Percentiles rank a stretch among this genome's conserved stretches.
phyloP scores from a whole-genome alignment of 2,113 vertebrate genomes.

The Myotis brandtii region DNA sequence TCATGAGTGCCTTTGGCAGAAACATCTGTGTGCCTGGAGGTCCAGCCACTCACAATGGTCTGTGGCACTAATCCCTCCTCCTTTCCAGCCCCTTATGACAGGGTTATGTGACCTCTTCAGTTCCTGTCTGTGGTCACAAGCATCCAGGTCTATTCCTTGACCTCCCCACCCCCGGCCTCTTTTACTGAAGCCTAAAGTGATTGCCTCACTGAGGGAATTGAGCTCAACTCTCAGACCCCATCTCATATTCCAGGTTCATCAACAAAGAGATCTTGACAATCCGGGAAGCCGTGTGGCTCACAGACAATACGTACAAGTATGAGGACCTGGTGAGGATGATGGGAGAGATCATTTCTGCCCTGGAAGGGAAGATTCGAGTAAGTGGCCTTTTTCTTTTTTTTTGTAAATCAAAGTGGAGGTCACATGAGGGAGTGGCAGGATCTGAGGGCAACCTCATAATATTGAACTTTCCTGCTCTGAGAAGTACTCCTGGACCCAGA shows the following conservation, averaged over 20 bases:
- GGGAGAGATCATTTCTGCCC: conserved; percentile 95
- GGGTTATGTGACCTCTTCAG: neutral
- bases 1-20: neutral
- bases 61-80: neutral
- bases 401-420: neutral
- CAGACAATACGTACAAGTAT: conserved; percentile 98
- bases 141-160: neutral
- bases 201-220: neutral
- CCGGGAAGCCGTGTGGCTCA: conserved; percentile 98
- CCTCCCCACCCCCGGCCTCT: neutral
- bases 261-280: conserved; percentile 98
- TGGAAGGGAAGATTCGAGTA: conserved; percentile 96
- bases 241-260: conserved; percentile 86
- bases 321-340: conserved; percentile 99
- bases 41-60: neutral
- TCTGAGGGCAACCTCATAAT: neutral
- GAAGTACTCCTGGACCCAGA: neutral
- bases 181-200: neutral
- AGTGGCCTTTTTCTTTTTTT: conserved; percentile 63
- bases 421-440: too few relatives aligned
- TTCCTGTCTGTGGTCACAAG: neutral
- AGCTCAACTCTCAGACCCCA: neutral
- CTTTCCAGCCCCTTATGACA: neutral
- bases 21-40: rapidly evolving
- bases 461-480: neutral